Base-by-base conservation (phyloP, 2,113 vertebrate genomes). In the Istiophorus platypterus region DNA sequence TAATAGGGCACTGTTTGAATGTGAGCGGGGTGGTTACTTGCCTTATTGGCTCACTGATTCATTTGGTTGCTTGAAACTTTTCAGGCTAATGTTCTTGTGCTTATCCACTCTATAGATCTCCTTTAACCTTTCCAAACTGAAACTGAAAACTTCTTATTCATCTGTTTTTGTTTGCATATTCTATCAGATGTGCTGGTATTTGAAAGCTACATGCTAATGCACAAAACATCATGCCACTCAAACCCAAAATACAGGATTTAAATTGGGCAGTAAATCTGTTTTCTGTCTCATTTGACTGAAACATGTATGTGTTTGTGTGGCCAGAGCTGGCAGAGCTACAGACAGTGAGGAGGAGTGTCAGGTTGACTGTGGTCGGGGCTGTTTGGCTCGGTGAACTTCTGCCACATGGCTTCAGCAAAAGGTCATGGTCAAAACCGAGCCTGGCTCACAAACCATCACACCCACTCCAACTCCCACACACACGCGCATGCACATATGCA, bases 391-490 rank as follows among this genome's bases (percentile, higher is more conserved):
- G 78, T 89, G 85, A 94, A 93, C 92, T 84, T 88, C 57, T 90
- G 66, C 85, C 89, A 90, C 81, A 93, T 45, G 76, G 91, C 62
- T 80, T 83, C 61, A 58, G 54, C 68, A 79, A 93, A 95, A 95
- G 92, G 94, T 95, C 92, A 93, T 39, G 87, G 90, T 91, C 78
- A 89, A 76, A 89, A 84, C 72, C 81, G 13, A 78, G 76, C 68
- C 81, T 73, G 86, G 68, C 91, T 91, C 72, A 58, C 39, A 81
- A 92, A 86, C 92, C 86, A 74, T 75, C 80, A 89, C 90, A 80
- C 81, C 82, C 78, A 90, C 83, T 67, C 59, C 15, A n/a, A 81
- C 85, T 78, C 89, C 89, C 65, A 83, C 89, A 45, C 69, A 57
- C 31, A 34, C 31, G 14, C 34, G 26, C 47, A 81, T 51, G 54